Evolutionary conservation across 2,888 invertebrate genomes (phyloP).

Genomic region (Lottia gigantea): DNA sequence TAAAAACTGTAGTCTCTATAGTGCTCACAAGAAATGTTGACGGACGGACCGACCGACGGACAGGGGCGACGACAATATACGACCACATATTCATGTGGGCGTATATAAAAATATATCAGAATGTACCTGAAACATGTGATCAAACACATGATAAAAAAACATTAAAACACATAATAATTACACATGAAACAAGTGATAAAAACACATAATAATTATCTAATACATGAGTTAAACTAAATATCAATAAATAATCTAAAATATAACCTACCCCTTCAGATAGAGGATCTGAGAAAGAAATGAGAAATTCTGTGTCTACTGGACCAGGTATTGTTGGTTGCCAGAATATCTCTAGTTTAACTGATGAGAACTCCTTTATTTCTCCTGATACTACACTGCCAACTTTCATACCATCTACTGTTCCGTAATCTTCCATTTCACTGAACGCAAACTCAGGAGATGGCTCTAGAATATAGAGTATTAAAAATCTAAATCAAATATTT

Average conservation of each 20-base stretch:
- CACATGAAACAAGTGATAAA: too few relatives aligned
- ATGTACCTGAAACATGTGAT: too few relatives aligned
- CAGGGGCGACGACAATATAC: too few relatives aligned
- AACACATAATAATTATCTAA: too few relatives aligned
- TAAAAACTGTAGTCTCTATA: too few relatives aligned
- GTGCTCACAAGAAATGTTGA: too few relatives aligned
- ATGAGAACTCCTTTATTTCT: slow-evolving; percentile 63
- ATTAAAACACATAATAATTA: too few relatives aligned
- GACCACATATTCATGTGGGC: too few relatives aligned
- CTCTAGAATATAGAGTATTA: slow-evolving; percentile 11
- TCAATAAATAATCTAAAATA: neutral
- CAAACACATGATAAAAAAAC: too few relatives aligned
- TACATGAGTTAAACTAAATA: neutral
- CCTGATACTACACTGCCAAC: slow-evolving; percentile 51
- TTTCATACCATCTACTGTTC: slow-evolving; percentile 59
- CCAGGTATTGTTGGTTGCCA: slow-evolving; percentile 67
- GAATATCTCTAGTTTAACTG: slow-evolving; percentile 62
- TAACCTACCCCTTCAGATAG: slow-evolving; percentile 60
- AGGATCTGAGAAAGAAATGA: slow-evolving; percentile 61
- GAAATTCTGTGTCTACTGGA: slow-evolving; percentile 61
- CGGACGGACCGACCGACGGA: too few relatives aligned
- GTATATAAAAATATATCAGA: too few relatives aligned
- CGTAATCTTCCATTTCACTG: slow-evolving; percentile 54
- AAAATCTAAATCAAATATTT: too few relatives aligned
- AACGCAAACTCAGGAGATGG: slow-evolving; percentile 40